A percentile compares a stretch with the other conserved stretches of the same genome.
These are phyloP conservation scores for Ptilorrhoa leucosticta DNA, from an alignment of 2,113 vertebrate species.

Conservation along the genomic window DNA sequence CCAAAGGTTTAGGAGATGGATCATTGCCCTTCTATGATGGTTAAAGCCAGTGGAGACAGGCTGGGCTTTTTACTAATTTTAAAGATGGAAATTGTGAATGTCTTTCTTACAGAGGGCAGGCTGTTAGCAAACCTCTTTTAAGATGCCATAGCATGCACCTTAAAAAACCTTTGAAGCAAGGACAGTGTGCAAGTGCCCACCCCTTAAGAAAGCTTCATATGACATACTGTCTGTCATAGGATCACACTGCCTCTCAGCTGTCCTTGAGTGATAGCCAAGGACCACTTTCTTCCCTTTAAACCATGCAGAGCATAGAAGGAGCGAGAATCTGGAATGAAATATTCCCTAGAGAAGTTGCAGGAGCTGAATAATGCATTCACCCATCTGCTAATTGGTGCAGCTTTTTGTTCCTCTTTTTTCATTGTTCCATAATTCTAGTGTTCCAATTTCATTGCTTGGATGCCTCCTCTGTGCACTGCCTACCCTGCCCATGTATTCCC, in stretches of 20 bases:
- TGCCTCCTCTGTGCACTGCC: neutral
- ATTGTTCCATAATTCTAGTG: neutral
- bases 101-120: neutral
- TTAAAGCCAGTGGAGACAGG: constrained; percentile 36
- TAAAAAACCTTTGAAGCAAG: neutral
- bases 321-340: neutral
- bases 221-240: neutral
- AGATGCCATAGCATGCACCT: neutral
- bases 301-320: neutral
- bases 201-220: neutral
- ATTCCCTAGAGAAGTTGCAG: neutral
- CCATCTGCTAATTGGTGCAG: neutral
- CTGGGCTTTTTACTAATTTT: constrained; percentile 40
- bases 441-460: neutral
- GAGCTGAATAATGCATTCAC: neutral
- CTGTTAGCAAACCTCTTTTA: neutral
- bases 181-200: neutral
- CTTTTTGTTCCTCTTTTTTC: rapidly evolving
- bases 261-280: neutral
- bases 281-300: neutral
- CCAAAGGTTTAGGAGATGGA: constrained; percentile 9
- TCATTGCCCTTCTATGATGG: constrained; percentile 19
- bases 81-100: constrained; percentile 15
- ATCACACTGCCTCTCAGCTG: neutral
- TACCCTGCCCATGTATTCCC: neutral